Evolutionary conservation across 1,140 invertebrate genomes (phyloP).

Genomic region (Euglossa dilemma): DNA sequence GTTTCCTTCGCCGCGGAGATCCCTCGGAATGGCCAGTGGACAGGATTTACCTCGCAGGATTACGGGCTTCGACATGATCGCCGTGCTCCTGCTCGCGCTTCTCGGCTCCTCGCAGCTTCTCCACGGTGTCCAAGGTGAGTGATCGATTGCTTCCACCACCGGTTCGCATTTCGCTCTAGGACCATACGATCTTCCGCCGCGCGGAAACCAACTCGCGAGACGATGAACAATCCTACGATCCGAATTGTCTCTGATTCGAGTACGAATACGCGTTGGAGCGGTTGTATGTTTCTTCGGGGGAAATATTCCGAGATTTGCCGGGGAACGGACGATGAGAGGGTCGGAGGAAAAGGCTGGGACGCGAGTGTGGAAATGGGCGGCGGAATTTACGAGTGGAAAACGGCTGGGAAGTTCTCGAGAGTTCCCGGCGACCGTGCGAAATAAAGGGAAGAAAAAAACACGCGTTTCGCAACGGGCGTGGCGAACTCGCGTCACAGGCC

Average conservation of each 20-base stretch:
- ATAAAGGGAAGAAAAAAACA: background rate
- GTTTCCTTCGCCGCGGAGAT: constrained; percentile 25
- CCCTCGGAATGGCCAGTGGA: constrained; percentile 45
- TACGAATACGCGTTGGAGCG: background rate
- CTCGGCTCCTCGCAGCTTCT: constrained; percentile 20
- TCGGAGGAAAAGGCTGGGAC: background rate
- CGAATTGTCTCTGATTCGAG: no score
- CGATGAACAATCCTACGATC: background rate
- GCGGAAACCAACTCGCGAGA: background rate
- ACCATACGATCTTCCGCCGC: background rate
- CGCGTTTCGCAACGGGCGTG: background rate
- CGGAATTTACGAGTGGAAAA: constrained; percentile 29
- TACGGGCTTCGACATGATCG: constrained; percentile 18
- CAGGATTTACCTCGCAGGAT: constrained; percentile 27
- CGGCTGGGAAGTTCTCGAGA: constrained; percentile 30
- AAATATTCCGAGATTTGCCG: background rate
- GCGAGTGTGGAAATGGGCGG: constrained; percentile 4
- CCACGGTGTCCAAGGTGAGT: constrained; percentile 49
- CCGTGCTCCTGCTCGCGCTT: constrained; percentile 27
- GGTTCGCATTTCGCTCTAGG: background rate
- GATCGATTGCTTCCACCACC: background rate
- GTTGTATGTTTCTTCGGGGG: background rate
- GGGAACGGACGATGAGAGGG: background rate
- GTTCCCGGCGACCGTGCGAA: background rate
- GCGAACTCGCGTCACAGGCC: background rate